Conservation (phyloP, 2,797 vertebrate species). For the Bovichtus variegatus region DNA sequence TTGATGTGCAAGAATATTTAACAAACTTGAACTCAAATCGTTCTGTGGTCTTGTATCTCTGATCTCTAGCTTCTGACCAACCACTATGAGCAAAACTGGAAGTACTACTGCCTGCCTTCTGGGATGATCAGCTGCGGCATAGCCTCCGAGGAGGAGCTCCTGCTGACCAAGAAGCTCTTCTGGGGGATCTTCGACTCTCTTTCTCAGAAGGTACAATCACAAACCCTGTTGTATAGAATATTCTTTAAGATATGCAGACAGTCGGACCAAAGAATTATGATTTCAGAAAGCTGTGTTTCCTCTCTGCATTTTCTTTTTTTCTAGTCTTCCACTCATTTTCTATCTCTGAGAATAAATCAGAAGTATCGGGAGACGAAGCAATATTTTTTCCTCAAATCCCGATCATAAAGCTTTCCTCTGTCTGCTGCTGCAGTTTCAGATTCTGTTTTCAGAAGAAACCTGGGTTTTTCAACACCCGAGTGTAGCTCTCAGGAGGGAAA, state of each 20-base stretch:
- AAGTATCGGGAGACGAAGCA: background rate
- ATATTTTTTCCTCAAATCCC: background rate
- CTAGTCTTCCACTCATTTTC: background rate
- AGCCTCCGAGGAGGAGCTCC: constrained; percentile 95
- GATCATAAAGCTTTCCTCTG: background rate
- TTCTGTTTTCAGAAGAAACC: background rate
- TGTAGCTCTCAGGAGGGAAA: constrained; percentile 36
- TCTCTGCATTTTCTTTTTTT: background rate
- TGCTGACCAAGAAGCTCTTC: constrained; percentile 98
- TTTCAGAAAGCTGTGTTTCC: background rate
- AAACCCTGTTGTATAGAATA: background rate
- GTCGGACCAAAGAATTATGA: background rate
- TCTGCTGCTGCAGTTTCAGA: constrained; percentile 9
- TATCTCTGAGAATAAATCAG: constrained; percentile 5
- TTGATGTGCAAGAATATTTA: background rate
- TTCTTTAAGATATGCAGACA: background rate
- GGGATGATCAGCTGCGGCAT: constrained; percentile 92
- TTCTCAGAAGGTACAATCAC: constrained; percentile 91
- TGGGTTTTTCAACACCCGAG: constrained; percentile 21
- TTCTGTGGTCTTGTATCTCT: constrained; percentile 3
- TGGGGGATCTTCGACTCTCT: constrained; percentile 98
- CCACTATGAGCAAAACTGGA: constrained; percentile 98
- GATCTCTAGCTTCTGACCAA: constrained; percentile 91
- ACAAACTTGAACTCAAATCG: background rate
- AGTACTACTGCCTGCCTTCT: constrained; percentile 97